Evolutionary conservation across 2,113 vertebrate species (phyloP).

Genomic region (Limanda limanda): DNA sequence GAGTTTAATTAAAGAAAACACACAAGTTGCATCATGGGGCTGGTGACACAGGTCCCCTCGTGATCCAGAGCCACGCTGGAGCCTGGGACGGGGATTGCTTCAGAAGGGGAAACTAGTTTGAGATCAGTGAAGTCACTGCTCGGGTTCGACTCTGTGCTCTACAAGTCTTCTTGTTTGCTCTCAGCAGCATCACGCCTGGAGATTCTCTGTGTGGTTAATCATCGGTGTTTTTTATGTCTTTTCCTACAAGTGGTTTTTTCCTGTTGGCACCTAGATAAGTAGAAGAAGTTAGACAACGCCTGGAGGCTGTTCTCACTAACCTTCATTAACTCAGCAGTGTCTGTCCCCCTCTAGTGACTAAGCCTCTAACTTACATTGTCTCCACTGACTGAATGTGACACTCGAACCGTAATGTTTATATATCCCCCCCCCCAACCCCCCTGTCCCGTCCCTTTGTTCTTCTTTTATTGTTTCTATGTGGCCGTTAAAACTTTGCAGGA

Average conservation of each 20-base stretch:
- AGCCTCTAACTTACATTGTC: slow-evolving; percentile 20
- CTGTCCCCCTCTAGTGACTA: slow-evolving; percentile 56
- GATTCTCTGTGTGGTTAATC: slow-evolving; percentile 17
- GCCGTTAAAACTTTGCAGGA: slow-evolving; percentile 80
- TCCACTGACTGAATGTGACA: slow-evolving; percentile 16
- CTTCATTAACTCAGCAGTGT: slow-evolving; percentile 44
- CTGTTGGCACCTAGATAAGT: slow-evolving; percentile 16
- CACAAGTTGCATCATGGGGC: slow-evolving; percentile 12
- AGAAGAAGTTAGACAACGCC: not conserved
- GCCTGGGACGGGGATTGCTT: slow-evolving; percentile 25
- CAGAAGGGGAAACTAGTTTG: slow-evolving; percentile 26
- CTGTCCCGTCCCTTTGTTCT: not conserved
- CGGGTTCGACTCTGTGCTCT: not conserved
- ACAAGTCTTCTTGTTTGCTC: not conserved
- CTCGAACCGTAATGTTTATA: slow-evolving; percentile 27
- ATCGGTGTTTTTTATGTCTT: slow-evolving; percentile 28
- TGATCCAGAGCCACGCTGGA: slow-evolving; percentile 13
- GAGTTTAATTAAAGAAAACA: slow-evolving; percentile 29
- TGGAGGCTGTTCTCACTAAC: slow-evolving; percentile 34
- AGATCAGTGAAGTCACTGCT: slow-evolving; percentile 12
- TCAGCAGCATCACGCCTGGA: not conserved
- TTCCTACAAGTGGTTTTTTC: not conserved
- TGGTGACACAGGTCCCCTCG: not conserved
- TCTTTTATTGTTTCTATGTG: not conserved
- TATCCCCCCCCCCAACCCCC: not conserved